Conservation (phyloP, 2,888 invertebrate species). For the Leucoma salicis region DNA sequence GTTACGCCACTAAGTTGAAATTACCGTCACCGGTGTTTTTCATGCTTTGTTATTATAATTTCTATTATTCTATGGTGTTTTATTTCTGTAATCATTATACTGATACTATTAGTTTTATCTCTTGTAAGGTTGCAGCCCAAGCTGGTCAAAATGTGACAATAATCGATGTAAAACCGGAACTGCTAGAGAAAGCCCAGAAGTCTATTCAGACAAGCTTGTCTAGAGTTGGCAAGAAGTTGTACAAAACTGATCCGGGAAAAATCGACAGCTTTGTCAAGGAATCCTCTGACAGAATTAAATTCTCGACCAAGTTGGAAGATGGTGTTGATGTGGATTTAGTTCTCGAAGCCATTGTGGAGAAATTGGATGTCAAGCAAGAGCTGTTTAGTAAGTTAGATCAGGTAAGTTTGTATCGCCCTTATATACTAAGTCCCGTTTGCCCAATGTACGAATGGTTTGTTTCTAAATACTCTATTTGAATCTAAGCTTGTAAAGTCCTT, state of each 20-base stretch:
- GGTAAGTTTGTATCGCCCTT: slow-evolving; percentile 55
- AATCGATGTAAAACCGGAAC: slow-evolving; percentile 88
- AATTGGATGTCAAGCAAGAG: slow-evolving; percentile 88
- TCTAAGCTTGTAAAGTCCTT: too few species aligned
- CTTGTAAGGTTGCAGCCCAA: slow-evolving; percentile 89
- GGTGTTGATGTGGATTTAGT: slow-evolving; percentile 81
- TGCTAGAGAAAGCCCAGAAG: slow-evolving; percentile 87
- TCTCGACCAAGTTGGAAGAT: slow-evolving; percentile 82
- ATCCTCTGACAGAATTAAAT: slow-evolving; percentile 79
- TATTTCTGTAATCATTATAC: neutral
- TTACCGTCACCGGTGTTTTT: too few species aligned
- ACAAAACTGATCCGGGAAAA: slow-evolving; percentile 85
- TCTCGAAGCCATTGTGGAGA: slow-evolving; percentile 94
- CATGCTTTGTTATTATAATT: too few species aligned
- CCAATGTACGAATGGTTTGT: too few species aligned
- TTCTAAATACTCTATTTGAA: too few species aligned
- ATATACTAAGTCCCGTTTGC: too few species aligned
- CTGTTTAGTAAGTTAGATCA: slow-evolving; percentile 88
- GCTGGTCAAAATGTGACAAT: slow-evolving; percentile 91
- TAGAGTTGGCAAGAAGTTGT: slow-evolving; percentile 89
- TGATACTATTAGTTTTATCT: neutral
- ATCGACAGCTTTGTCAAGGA: slow-evolving; percentile 86
- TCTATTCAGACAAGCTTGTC: slow-evolving; percentile 87
- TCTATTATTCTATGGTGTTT: neutral
- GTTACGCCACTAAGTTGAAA: too few species aligned